Percentiles rank a stretch among this genome's conserved stretches.
These are phyloP conservation scores for Ornithorhynchus anatinus DNA, from an alignment of 2,113 vertebrate species.

Conservation along the genomic window DNA sequence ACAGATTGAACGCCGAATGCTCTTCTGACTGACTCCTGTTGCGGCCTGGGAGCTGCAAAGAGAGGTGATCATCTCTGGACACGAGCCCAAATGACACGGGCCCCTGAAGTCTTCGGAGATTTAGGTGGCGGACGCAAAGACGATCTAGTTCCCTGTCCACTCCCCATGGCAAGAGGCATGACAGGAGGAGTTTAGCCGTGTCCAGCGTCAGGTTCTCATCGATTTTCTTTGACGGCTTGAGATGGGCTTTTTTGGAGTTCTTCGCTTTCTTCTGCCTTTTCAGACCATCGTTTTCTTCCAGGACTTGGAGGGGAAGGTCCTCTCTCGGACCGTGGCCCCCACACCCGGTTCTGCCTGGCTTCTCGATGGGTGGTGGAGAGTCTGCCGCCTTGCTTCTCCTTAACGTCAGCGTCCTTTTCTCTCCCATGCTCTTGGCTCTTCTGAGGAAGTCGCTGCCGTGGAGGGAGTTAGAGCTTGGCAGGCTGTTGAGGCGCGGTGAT, in stretches of 20 bases:
- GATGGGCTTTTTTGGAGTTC: constrained; percentile 62
- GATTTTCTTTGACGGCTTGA: constrained; percentile 36
- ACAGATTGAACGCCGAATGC: constrained; percentile 49
- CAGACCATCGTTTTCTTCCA: constrained; percentile 50
- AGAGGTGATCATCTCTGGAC: constrained; percentile 59
- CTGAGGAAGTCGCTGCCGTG: constrained; percentile 45
- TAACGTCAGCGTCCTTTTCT: constrained; percentile 62
- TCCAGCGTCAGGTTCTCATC: constrained; percentile 50
- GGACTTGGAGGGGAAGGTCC: background rate
- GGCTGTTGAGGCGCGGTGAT: constrained; percentile 27
- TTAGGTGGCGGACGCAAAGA: constrained; percentile 63
- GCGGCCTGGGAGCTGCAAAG: constrained; percentile 71
- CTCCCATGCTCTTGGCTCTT: constrained; percentile 65
- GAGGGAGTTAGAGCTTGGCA: constrained; percentile 61
- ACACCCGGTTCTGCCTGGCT: background rate
- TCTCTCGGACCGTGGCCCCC: constrained; percentile 28
- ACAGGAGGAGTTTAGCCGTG: constrained; percentile 71
- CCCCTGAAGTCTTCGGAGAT: constrained; percentile 55
- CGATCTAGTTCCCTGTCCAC: constrained; percentile 68
- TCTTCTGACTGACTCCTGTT: constrained; percentile 38
- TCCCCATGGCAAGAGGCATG: constrained; percentile 78
- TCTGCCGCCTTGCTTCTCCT: constrained; percentile 67
- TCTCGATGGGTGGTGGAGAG: constrained; percentile 12
- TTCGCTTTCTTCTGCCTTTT: constrained; percentile 71
- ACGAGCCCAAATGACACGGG: constrained; percentile 70